Conservation (phyloP, 1,140 invertebrate species). For the Plectus sambesii region DNA sequence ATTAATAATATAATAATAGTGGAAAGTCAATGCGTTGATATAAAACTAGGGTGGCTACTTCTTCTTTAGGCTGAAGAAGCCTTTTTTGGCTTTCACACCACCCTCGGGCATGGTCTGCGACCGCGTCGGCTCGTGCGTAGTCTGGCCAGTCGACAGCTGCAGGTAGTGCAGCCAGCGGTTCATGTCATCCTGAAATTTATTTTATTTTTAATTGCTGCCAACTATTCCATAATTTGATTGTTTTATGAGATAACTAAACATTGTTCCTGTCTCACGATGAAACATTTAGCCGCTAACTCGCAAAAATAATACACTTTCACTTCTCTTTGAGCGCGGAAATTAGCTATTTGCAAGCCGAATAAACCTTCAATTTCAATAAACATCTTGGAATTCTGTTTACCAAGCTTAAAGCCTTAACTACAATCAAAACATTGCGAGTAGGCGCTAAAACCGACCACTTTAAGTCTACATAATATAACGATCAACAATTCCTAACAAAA, state of each 20-base stretch:
- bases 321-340: too few relatives aligned
- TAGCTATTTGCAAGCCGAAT: not conserved
- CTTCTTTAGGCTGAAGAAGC: conserved; percentile 8
- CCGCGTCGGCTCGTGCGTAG: conserved; percentile 12
- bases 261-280: not conserved
- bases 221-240: too few relatives aligned
- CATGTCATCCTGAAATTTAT: conserved; percentile 42
- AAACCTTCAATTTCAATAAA: not conserved
- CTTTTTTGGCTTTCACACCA: conserved; percentile 16
- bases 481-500: too few relatives aligned
- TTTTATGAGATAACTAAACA: too few relatives aligned
- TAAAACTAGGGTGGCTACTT: conserved; percentile 7
- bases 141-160: conserved; percentile 35
- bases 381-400: too few relatives aligned
- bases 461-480: too few relatives aligned
- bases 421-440: too few relatives aligned
- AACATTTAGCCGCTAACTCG: not conserved
- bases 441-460: too few relatives aligned
- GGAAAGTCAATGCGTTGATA: too few relatives aligned
- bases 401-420: too few relatives aligned
- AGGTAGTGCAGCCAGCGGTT: conserved; percentile 38
- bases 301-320: conserved; percentile 1
- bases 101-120: conserved; percentile 20
- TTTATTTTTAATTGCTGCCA: too few relatives aligned
- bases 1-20: too few relatives aligned